phyloP scores from a whole-genome alignment of 2,797 vertebrate genomes.

The Fundulus diaphanus region DNA sequence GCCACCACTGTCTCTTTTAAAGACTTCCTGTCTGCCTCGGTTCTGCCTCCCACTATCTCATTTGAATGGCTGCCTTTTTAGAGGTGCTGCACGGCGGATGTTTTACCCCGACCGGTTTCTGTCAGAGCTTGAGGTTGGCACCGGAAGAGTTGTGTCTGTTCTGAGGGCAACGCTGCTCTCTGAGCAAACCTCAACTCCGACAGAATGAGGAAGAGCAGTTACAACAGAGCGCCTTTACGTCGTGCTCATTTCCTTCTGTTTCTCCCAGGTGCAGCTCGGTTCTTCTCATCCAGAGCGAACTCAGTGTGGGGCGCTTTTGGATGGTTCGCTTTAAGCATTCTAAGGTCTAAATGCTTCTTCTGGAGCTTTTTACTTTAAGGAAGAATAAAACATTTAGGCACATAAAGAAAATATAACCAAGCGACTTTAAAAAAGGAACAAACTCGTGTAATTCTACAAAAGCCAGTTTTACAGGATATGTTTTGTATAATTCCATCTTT shows the following conservation, averaged over 20 bases:
- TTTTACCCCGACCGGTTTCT: slow-evolving; percentile 26
- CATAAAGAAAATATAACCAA: too few relatives aligned
- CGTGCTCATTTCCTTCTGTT: slow-evolving; percentile 22
- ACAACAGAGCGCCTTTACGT: slow-evolving; percentile 2
- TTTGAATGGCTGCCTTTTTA: slow-evolving; percentile 1
- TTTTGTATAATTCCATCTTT: too few relatives aligned
- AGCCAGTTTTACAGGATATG: neutral
- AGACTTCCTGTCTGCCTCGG: slow-evolving; percentile 46
- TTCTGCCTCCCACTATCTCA: slow-evolving; percentile 20
- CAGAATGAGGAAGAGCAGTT: slow-evolving; percentile 61
- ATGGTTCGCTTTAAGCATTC: slow-evolving; percentile 34
- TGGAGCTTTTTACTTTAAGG: too few relatives aligned
- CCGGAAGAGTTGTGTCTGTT: slow-evolving; percentile 65
- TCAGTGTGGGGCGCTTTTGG: slow-evolving; percentile 22
- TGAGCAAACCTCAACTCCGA: slow-evolving; percentile 67
- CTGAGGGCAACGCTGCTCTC: slow-evolving; percentile 50
- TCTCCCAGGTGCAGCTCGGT: slow-evolving; percentile 29
- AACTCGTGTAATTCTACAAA: neutral
- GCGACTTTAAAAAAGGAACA: too few relatives aligned
- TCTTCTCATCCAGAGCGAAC: slow-evolving; percentile 16
- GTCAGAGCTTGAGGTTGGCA: slow-evolving; percentile 65
- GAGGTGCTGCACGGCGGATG: slow-evolving; percentile 36
- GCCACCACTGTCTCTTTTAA: slow-evolving; percentile 13
- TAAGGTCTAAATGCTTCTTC: slow-evolving; percentile 9
- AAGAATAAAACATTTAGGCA: neutral